phyloP scores from a whole-genome alignment of 2,888 invertebrate species.

The Plagiodera versicolora region DNA sequence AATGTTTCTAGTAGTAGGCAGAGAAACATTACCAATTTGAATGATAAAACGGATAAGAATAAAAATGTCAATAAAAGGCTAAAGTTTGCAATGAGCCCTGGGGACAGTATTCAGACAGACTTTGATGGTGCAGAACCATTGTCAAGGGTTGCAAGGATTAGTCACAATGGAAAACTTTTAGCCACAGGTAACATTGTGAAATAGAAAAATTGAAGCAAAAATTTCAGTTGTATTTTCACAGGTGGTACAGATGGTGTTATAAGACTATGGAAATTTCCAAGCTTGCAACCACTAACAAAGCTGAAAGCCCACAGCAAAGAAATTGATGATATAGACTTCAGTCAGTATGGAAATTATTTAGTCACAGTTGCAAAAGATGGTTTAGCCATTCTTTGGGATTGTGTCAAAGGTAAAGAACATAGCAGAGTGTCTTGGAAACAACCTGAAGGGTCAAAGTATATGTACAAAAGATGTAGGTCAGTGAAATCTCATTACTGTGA shows the following conservation, averaged over 20 bases:
- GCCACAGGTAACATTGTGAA: conserved; percentile 67
- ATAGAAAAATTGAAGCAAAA: too few species aligned
- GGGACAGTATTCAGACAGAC: conserved; percentile 84
- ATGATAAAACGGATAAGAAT: conserved; percentile 59
- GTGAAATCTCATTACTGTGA: conserved; percentile 1
- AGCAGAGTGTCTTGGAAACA: conserved; percentile 75
- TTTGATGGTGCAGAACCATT: conserved; percentile 77
- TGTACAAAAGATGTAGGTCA: conserved; percentile 80
- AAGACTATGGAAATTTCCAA: conserved; percentile 87
- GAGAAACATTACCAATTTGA: conserved; percentile 59
- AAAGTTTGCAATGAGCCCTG: conserved; percentile 74
- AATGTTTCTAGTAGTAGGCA: conserved; percentile 55
- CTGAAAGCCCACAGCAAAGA: conserved; percentile 84
- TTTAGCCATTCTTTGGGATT: conserved; percentile 78
- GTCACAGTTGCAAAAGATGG: conserved; percentile 89
- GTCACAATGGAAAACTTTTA: conserved; percentile 75
- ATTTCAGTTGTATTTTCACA: too few species aligned
- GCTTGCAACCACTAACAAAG: conserved; percentile 69
- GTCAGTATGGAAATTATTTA: conserved; percentile 73
- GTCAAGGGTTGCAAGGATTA: conserved; percentile 76
- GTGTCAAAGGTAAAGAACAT: conserved; percentile 65
- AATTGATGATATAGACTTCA: conserved; percentile 93
- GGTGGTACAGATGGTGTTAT: conserved; percentile 86
- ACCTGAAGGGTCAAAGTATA: conserved; percentile 76
- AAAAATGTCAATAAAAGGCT: conserved; percentile 62